Evolutionary conservation across 2,888 invertebrate genomes (phyloP), one percentile per base, ranked within the genome.

Genomic region (Nebria brevicollis): DNA sequence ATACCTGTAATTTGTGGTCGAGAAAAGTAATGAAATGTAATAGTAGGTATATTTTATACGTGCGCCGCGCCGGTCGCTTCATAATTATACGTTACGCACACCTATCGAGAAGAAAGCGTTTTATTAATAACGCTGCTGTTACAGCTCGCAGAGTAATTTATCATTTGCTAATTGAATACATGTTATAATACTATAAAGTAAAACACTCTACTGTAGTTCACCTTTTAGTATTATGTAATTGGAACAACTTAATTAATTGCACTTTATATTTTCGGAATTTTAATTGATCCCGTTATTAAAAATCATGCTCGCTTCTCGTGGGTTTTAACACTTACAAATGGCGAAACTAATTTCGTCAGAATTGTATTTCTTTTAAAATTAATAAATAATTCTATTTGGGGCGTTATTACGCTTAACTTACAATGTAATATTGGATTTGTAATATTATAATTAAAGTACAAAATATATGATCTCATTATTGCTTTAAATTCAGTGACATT

Each of bases 131-230:
- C 5, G 54, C 54, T 54, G 54, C 66, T 73, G 80, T 42, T 73
- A 65, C 75, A 72, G 75, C 65, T 80, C 11, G 43, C 76, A 64
- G 41, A 81, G 41, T 73, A 10, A 81, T 77, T 77, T 81, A 81
- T 81, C 81, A 81, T 81, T 77, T 76, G n/a, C 75, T 81, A 81
- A 81, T 81, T 81, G 81, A 81, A 81, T 81, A 81, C 75, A 80
- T 80, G 75, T 75, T 68, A 54, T 54, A 54, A 54, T 54, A 54
- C 54, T 34, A 43, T 73, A 54, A 65, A 54, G 75, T 20, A 76
- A 65, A 76, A 76, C 76, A 81, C 42, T 75, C 54, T 54, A 54
- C 42, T 75, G 80, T 81, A 75, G 34, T 81, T 81, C 80, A 81
- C 81, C 81, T 81, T 81, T 81, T 72, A 77, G 54, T 66, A 42